Evolutionary conservation across 2,888 invertebrate species (phyloP).

Genomic region (Cataglyphis cursor): DNA sequence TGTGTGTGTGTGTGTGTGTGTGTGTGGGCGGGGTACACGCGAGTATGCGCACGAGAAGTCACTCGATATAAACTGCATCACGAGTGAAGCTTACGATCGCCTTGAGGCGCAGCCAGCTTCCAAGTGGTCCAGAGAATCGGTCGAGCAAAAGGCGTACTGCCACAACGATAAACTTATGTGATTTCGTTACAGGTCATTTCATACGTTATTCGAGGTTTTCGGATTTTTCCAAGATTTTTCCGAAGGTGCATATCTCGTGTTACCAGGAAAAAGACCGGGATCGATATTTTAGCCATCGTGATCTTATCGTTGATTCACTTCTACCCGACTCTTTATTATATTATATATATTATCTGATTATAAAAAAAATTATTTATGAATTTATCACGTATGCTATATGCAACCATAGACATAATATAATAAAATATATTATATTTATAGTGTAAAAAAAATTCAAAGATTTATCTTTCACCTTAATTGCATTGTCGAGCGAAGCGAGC

Average conservation of each 20-base stretch:
- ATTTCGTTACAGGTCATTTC: conserved; percentile 62
- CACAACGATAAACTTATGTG: conserved; percentile 51
- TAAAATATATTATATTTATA: background rate
- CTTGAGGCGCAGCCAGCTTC: conserved; percentile 34
- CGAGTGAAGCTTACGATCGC: conserved; percentile 24
- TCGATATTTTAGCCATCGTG: background rate
- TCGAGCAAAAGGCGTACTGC: conserved; percentile 62
- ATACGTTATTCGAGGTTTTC: conserved; percentile 31
- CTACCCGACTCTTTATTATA: background rate
- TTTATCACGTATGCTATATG: background rate
- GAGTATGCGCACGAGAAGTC: background rate
- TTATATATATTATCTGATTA: background rate
- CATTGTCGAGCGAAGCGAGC: background rate
- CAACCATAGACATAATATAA: too few relatives aligned
- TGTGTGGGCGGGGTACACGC: background rate
- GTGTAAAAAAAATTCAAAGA: background rate
- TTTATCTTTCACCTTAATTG: background rate
- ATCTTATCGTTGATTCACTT: conserved; percentile 4
- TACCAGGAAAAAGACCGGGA: conserved; percentile 31
- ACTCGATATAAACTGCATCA: conserved; percentile 34
- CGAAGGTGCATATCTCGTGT: conserved; percentile 17
- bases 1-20: conserved; percentile 6
- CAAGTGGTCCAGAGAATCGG: conserved; percentile 45
- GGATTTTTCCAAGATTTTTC: background rate
- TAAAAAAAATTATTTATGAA: background rate